A percentile compares a stretch with the other conserved stretches of the same genome.
phyloP scores from a whole-genome alignment of 1,140 invertebrate genomes.

The Calycopis cecrops region DNA sequence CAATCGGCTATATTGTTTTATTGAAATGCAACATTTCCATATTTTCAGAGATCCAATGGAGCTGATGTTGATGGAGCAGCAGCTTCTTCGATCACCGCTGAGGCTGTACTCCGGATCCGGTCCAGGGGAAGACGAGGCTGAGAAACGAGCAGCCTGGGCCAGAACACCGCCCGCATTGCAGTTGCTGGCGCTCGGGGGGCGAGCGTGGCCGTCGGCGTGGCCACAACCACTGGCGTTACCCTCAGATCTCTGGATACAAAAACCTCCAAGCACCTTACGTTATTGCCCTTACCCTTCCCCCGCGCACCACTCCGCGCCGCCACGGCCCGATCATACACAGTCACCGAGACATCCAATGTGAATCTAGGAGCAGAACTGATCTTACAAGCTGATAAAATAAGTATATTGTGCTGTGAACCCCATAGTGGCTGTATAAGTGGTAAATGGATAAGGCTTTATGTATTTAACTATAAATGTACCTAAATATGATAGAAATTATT shows the following conservation, averaged over 20 bases:
- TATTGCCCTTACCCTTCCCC: constrained; percentile 70
- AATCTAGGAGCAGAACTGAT: constrained; percentile 24
- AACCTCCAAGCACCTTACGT: constrained; percentile 55
- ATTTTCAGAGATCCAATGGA: constrained; percentile 73
- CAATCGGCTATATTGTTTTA: neutral
- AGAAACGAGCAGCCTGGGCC: constrained; percentile 67
- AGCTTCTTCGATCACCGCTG: constrained; percentile 65
- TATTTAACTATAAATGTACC: neutral
- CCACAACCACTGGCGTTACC: constrained; percentile 54
- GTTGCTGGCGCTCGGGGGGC: constrained; percentile 58
- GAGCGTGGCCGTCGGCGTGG: constrained; percentile 59
- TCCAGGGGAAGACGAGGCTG: constrained; percentile 54
- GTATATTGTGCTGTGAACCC: constrained; percentile 31
- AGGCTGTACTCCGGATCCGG: constrained; percentile 59
- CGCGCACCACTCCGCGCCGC: constrained; percentile 40
- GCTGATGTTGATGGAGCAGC: constrained; percentile 73
- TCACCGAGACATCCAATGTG: constrained; percentile 56
- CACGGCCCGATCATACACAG: constrained; percentile 43
- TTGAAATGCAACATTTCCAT: constrained; percentile 20
- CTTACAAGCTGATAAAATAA: no score
- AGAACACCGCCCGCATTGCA: constrained; percentile 58
- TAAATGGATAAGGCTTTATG: neutral
- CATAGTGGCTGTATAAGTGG: neutral
- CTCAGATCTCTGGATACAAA: constrained; percentile 65
- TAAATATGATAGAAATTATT: neutral